Base-by-base conservation (phyloP, 2,888 invertebrate species). In the Heliconius cydno region DNA sequence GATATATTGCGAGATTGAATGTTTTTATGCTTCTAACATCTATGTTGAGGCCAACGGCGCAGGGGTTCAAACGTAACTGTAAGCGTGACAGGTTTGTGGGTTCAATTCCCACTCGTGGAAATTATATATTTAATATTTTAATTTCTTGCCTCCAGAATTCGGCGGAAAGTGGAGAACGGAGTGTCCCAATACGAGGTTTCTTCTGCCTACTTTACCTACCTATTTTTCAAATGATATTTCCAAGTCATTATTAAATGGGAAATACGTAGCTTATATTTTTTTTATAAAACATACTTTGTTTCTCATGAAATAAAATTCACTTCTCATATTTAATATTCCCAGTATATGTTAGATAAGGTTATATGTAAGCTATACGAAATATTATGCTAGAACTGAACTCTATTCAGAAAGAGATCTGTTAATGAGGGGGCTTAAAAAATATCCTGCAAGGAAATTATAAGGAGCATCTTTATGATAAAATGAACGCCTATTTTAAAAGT, bases 371-470 rank as follows among this genome's bases (percentile, higher is more conserved):
- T 57, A 34, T 73, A 60, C 57, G 34, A 76, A 57, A 76, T 57
- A 46, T 66, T 52, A 57, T 68, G 28, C 38, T 38, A 70, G 28
- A 28, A 28, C 28, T 28, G 25, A 57, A 30, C 52, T n/a, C 72
- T 66, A 72, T 72, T 65, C 66, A 72, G 30, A 66, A 34, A 46
- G 15, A 30, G n/a, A 77, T 77, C 30, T 77, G 60, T 65, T 78
- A 78, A 66, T 66, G 77, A 78, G 72, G 66, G 65, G 52, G 66
- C 34, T 66, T 78, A 34, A 52, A 63, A 71, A 19, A 78, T 46
- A 78, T 66, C 63, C 72, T 78, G 52, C 34, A 46, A 72, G 46
- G 46, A 72, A 70, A 76, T 68, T n/a, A 77, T 60, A 71, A 63
- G 72, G 57, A 34, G 34, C 13, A 13, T 72, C 57, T 19, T 57